These are phyloP conservation scores for Aphodius granarius DNA, from an alignment of 2,888 invertebrate species.

Conservation along the genomic window DNA sequence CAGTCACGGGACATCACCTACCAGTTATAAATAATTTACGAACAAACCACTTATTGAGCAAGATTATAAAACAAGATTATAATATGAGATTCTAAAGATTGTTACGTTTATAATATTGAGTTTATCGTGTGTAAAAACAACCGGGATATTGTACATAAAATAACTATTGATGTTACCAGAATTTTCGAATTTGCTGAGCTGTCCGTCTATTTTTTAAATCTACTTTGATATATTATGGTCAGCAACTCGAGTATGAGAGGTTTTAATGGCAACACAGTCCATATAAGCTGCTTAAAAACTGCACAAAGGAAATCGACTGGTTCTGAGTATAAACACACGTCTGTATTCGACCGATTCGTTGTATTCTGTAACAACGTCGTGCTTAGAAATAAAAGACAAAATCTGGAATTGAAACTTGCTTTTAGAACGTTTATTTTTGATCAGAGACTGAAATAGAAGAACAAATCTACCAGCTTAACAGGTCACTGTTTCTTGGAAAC, in stretches of 20 bases:
- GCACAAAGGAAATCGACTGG: too few relatives aligned
- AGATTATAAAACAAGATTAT: background rate
- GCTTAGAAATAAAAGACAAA: background rate
- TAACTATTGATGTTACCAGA: background rate
- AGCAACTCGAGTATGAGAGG: too few relatives aligned
- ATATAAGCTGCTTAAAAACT: too few relatives aligned
- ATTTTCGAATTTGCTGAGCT: background rate
- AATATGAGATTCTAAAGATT: background rate
- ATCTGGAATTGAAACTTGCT: background rate
- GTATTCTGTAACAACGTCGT: background rate
- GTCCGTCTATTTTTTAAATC: background rate
- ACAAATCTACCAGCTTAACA: background rate
- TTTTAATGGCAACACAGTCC: too few relatives aligned
- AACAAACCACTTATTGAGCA: background rate
- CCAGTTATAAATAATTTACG: background rate
- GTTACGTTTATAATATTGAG: background rate
- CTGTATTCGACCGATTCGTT: background rate
- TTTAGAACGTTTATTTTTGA: background rate
- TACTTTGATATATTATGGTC: too few relatives aligned
- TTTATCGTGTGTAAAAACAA: background rate
- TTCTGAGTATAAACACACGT: too few relatives aligned
- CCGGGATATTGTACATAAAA: background rate
- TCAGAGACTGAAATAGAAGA: background rate
- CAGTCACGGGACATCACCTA: background rate
- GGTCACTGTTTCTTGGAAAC: background rate